phyloP scores from a whole-genome alignment of 2,888 invertebrate genomes.

The Malthinus seriepunctatus region DNA sequence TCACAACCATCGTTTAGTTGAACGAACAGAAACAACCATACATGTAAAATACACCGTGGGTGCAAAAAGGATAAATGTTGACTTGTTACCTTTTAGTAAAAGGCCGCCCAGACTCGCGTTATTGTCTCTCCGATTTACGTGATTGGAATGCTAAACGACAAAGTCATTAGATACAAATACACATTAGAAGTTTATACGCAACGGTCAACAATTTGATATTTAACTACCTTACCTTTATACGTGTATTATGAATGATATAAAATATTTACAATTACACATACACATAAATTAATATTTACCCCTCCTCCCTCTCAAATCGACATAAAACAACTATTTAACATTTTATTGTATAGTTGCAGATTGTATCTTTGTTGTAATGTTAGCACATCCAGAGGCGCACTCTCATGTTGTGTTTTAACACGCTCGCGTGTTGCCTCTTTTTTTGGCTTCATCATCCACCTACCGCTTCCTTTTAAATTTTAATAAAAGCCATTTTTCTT shows the following conservation, averaged over 20 bases:
- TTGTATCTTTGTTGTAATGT: no score
- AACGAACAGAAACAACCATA: conserved; percentile 36
- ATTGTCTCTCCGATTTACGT: conserved; percentile 48
- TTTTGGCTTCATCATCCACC: no score
- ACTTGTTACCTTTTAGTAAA: conserved; percentile 43
- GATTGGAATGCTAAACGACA: conserved; percentile 43
- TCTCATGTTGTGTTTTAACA: background rate
- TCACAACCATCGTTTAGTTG: conserved; percentile 34
- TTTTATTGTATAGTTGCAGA: background rate
- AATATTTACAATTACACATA: background rate
- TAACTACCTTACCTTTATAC: background rate
- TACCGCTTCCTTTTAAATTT: no score
- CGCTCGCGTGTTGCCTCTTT: no score
- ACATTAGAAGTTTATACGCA: conserved; percentile 6
- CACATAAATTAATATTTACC: background rate
- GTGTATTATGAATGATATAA: no score
- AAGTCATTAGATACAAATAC: conserved; percentile 38
- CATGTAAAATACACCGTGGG: conserved; percentile 33
- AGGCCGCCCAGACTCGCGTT: conserved; percentile 45
- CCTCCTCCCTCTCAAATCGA: no score
- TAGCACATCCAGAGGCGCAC: no score
- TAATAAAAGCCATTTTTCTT: no score
- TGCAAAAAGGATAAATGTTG: conserved; percentile 37
- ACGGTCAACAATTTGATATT: conserved; percentile 11
- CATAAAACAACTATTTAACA: no score